phyloP scores from a whole-genome alignment of 2,888 invertebrate genomes.

The Noctua fimbriata region DNA sequence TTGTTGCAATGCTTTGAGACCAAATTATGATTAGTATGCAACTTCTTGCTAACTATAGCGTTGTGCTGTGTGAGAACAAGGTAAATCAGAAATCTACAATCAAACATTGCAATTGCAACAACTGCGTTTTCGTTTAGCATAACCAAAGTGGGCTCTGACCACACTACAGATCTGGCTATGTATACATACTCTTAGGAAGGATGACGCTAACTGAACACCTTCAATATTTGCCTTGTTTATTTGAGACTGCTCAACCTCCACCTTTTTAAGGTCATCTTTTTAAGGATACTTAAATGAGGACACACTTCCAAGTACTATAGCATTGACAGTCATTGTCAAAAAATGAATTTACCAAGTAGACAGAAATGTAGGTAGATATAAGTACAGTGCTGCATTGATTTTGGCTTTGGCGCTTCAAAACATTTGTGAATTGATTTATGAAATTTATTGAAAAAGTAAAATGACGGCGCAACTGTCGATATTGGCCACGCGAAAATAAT shows the following conservation, averaged over 20 bases:
- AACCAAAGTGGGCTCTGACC: background rate
- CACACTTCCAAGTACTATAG: background rate
- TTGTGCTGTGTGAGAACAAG: constrained; percentile 5
- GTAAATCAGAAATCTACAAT: background rate
- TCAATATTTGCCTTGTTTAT: constrained; percentile 27
- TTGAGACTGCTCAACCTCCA: constrained; percentile 11
- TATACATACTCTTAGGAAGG: background rate
- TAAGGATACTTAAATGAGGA: constrained; percentile 19
- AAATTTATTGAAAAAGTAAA: background rate
- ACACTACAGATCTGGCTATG: background rate
- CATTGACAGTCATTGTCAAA: constrained; percentile 1
- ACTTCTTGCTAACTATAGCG: background rate
- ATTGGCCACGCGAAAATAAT: background rate
- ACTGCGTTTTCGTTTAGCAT: constrained; percentile 5
- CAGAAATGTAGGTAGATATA: background rate
- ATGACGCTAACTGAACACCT: background rate
- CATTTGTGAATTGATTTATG: background rate
- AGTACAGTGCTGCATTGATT: background rate
- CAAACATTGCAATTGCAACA: background rate
- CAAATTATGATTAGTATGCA: constrained; percentile 4
- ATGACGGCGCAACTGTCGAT: background rate
- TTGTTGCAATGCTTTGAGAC: constrained; percentile 23
- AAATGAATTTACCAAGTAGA: background rate
- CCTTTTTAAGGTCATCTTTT: constrained; percentile 6
- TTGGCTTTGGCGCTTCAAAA: background rate